Conservation (phyloP, 1,140 invertebrate species). For the Drosophila melanogaster region Release_6_plus_ISO1_MT NT_037436.4:2289001-2289500, state of each 20-base stretch:
- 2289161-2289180: slow-evolving; percentile 29
- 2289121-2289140: slow-evolving; percentile 17
- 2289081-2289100: slow-evolving; percentile 1
- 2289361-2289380: slow-evolving; percentile 66
- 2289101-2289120: slow-evolving; percentile 30
- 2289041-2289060: slow-evolving; percentile 25
- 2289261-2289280: slow-evolving; percentile 51
- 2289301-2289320: slow-evolving; percentile 21
- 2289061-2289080: slow-evolving; percentile 7
- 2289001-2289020: slow-evolving; percentile 31
- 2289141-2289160: slow-evolving; percentile 15
- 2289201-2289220: slow-evolving; percentile 29
- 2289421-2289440: neutral
- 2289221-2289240: slow-evolving; percentile 36
- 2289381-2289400: slow-evolving; percentile 38
- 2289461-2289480: too few species aligned
- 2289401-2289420: neutral
- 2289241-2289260: slow-evolving; percentile 57
- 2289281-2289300: slow-evolving; percentile 13
- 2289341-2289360: slow-evolving; percentile 42
- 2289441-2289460: too few species aligned
- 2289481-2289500: too few species aligned
- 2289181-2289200: slow-evolving; percentile 18
- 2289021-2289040: slow-evolving; percentile 71
- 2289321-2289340: slow-evolving; percentile 29